Base-by-base conservation (phyloP, 1,140 invertebrate genomes). In the Micrasema longulum region DNA sequence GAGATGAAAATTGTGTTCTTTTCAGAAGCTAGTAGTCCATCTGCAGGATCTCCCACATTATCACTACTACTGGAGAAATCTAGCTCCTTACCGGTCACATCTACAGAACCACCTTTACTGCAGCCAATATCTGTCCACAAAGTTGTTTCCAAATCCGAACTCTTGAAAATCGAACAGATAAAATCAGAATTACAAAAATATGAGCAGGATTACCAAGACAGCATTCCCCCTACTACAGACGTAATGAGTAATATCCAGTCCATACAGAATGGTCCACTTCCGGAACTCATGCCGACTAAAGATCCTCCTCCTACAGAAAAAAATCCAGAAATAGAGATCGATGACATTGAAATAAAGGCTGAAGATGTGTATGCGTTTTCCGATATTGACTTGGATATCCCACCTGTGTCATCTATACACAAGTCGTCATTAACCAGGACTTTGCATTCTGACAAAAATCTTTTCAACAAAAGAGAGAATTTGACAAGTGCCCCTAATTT, bases 21-120 rank as follows among this genome's bases (percentile, higher is more conserved):
- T 71, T 72, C 79, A 79, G 85, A 84, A 31, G 76, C 83, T 5
- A 82, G 87, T 67, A 85, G 88, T 22, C 89, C 89, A 0, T 90
- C 89, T 0, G 86, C 86, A 1, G 86, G 86, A 0, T 89, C 89
- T 0, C 89, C 90, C 0, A 91, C 90, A 0, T 78, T 91, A 0
- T 90, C 89, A 0, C 88, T 90, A 84, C 78, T 91, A 6, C 77
- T 91, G n/a, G 89, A 91, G 74, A 86, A 87, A 52, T 16, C 57
- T 36, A 35, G 31, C 7, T 26, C 67, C 14, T 11, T 69, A 9
- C 45, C 31, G 23, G 57, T 41, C 26, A 47, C 47, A 1, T 52
- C 36, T 5, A 43, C 60, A 1, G 64, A 68, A 64, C 55, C 57
- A 5, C 50, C 53, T 7, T 48, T 55, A 36, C 35, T 50, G 3